Evolutionary conservation across 2,113 vertebrate genomes (phyloP).

Genomic region (Hydrochoerus hydrochaeris): DNA sequence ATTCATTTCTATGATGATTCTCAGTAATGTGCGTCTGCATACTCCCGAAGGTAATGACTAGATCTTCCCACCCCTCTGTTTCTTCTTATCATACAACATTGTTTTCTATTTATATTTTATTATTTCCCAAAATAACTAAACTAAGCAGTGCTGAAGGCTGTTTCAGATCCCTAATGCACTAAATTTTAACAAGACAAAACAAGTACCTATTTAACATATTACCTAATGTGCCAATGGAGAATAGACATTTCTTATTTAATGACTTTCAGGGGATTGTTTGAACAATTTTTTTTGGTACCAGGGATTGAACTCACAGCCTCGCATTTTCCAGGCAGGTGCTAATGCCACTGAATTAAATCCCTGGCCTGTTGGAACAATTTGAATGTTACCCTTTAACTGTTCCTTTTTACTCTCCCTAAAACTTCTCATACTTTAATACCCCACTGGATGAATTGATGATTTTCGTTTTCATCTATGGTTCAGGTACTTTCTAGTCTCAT

Average conservation of each 20-base stretch:
- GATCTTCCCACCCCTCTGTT: neutral
- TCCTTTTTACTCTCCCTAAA: neutral
- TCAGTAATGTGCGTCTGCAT: neutral
- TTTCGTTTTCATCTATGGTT: slow-evolving; percentile 55
- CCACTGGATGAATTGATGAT: neutral
- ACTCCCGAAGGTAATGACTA: neutral
- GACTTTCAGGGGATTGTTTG: neutral
- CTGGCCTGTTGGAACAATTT: neutral
- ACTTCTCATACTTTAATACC: neutral
- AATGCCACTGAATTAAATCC: no score
- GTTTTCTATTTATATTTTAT: neutral
- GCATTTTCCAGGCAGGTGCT: no score
- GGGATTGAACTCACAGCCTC: no score
- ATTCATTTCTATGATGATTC: neutral
- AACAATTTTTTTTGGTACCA: no score
- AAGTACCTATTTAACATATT: neutral
- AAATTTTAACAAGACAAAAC: neutral
- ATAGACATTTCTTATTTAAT: neutral
- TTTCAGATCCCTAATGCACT: neutral
- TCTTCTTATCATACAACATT: neutral
- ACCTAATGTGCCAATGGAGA: neutral
- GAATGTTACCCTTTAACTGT: neutral
- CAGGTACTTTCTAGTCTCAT: slow-evolving; percentile 18
- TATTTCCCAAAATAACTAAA: neutral
- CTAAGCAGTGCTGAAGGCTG: neutral